These are phyloP conservation scores for Ypsolopha scabrella DNA, from an alignment of 2,888 invertebrate genomes.

Conservation along the genomic window DNA sequence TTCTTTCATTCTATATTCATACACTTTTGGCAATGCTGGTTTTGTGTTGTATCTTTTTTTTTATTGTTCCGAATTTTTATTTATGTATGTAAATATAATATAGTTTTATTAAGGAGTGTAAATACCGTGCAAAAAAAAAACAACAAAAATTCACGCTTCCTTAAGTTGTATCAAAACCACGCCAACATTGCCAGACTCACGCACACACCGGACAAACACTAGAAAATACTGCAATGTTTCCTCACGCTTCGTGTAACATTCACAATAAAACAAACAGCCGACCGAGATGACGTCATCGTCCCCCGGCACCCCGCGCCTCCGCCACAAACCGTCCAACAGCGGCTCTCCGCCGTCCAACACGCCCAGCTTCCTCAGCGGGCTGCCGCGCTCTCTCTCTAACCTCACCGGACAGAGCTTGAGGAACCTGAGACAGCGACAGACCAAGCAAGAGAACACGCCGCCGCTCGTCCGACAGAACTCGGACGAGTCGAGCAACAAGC, in stretches of 20 bases:
- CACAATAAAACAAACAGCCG: not conserved
- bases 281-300: not conserved
- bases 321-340: constrained; percentile 20
- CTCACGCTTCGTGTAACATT: not conserved
- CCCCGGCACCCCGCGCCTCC: constrained; percentile 1
- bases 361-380: constrained; percentile 51
- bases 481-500: constrained; percentile 30
- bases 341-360: constrained; percentile 17
- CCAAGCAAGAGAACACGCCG: constrained; percentile 32
- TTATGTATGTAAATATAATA: not conserved
- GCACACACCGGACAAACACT: not conserved
- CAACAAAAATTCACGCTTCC: not conserved
- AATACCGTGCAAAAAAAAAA: not conserved
- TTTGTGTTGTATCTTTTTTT: not conserved
- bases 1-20: not conserved
- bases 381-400: constrained; percentile 58
- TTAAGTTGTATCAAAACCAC: no score
- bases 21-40: not conserved
- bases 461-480: constrained; percentile 41
- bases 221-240: not conserved
- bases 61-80: not conserved
- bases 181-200: no score
- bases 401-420: constrained; percentile 57
- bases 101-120: not conserved
- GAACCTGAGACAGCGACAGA: constrained; percentile 39